Conservation (phyloP, 2,797 vertebrate species). For the Sciurus vulgaris region DNA sequence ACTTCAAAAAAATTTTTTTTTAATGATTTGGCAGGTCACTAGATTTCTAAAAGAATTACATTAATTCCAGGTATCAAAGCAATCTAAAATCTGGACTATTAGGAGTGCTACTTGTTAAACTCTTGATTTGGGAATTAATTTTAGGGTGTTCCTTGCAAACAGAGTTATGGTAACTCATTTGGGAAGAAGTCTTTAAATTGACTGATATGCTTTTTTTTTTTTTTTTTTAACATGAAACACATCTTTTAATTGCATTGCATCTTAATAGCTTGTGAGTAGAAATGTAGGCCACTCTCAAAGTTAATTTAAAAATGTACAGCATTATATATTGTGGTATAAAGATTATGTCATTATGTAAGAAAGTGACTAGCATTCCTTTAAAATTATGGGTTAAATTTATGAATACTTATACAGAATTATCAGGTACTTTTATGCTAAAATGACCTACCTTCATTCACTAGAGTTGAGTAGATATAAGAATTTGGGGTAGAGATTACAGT, state of each 20-base stretch:
- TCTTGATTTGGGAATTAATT: constrained; percentile 67
- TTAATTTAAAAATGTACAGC: constrained; percentile 49
- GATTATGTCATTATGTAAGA: constrained; percentile 29
- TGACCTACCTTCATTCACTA: neutral
- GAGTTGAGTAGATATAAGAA: constrained; percentile 18
- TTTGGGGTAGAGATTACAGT: constrained; percentile 38
- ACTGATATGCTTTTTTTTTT: neutral
- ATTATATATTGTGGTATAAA: constrained; percentile 13
- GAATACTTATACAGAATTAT: constrained; percentile 40
- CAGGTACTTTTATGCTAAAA: constrained; percentile 20
- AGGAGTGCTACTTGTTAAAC: constrained; percentile 43
- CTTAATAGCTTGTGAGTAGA: constrained; percentile 48
- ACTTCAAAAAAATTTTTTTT: neutral
- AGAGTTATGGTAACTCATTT: constrained; percentile 63
- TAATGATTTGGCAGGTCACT: constrained; percentile 53
- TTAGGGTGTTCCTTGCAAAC: constrained; percentile 51
- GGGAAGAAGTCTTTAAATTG: constrained; percentile 69
- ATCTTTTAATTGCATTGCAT: constrained; percentile 45
- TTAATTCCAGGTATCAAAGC: constrained; percentile 69
- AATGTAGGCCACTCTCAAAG: constrained; percentile 59
- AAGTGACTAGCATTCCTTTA: constrained; percentile 7
- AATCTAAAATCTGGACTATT: constrained; percentile 46
- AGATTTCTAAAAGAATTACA: constrained; percentile 61
- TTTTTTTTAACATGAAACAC: constrained; percentile 57
- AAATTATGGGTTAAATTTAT: constrained; percentile 37